A percentile compares a stretch with the other conserved stretches of the same genome.
Conservation (phyloP, 1,140 invertebrate genomes). For the Capitella teleta region DNA sequence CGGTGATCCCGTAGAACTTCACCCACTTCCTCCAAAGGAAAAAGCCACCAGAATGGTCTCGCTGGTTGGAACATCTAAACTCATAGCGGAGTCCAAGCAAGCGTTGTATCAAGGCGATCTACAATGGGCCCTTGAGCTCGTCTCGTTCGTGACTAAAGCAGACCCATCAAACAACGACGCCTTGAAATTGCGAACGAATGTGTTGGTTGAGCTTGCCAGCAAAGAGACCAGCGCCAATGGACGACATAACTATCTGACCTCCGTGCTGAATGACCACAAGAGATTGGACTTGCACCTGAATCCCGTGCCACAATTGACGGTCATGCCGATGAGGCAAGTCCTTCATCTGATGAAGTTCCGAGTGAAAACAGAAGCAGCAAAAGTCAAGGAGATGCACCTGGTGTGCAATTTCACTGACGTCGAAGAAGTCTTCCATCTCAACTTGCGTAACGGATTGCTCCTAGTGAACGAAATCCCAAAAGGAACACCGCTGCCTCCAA, state of each 20-base stretch:
- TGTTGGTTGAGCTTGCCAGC: conserved; percentile 17
- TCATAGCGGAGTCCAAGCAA: conserved; percentile 14
- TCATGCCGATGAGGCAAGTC: too few relatives aligned
- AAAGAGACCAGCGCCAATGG: conserved; percentile 23
- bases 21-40: conserved; percentile 19
- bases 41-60: conserved; percentile 18
- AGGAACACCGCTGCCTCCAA: too few relatives aligned
- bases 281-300: too few relatives aligned
- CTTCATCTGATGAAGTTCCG: too few relatives aligned
- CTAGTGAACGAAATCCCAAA: too few relatives aligned
- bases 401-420: too few relatives aligned
- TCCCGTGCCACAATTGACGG: too few relatives aligned
- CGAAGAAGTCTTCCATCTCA: too few relatives aligned
- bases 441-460: too few relatives aligned
- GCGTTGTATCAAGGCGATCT: conserved; percentile 20
- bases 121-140: conserved; percentile 26
- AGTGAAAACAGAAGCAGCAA: too few relatives aligned
- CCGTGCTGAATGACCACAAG: conserved; percentile 22
- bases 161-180: conserved; percentile 16
- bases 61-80: conserved; percentile 17
- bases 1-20: conserved; percentile 23
- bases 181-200: conserved; percentile 17
- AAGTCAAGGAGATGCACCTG: too few relatives aligned
- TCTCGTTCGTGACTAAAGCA: conserved; percentile 14
- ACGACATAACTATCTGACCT: conserved; percentile 23